Conservation (phyloP, 2,888 invertebrate genomes). For the Cybosia mesomella region DNA sequence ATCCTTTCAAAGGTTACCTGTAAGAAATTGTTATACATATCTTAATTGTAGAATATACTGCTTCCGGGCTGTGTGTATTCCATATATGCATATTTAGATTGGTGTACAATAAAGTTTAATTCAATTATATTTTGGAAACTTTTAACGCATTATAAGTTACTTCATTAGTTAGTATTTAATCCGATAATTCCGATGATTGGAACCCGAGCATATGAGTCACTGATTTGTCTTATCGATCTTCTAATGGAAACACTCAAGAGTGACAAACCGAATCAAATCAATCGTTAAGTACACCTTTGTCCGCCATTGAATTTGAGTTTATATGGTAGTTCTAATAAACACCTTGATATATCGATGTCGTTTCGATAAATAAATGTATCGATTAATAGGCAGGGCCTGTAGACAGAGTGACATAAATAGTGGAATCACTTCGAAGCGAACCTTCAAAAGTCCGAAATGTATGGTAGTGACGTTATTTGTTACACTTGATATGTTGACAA, state of each 20-base stretch:
- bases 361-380: background rate
- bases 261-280: constrained; percentile 4
- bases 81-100: too few relatives aligned
- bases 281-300: background rate
- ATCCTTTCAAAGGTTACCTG: too few relatives aligned
- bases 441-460: too few relatives aligned
- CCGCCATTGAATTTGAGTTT: background rate
- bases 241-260: constrained; percentile 4
- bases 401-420: too few relatives aligned
- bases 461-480: too few relatives aligned
- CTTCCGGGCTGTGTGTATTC: too few relatives aligned
- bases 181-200: background rate
- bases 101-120: too few relatives aligned
- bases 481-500: too few relatives aligned
- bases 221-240: constrained; percentile 4
- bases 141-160: background rate
- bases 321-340: background rate
- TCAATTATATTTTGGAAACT: background rate
- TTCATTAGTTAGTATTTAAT: background rate
- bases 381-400: too few relatives aligned
- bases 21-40: too few relatives aligned
- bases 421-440: too few relatives aligned
- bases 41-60: too few relatives aligned
- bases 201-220: background rate
- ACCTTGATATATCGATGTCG: background rate